Conservation (phyloP, 1,140 invertebrate genomes). For the Lucilia sericata region DNA sequence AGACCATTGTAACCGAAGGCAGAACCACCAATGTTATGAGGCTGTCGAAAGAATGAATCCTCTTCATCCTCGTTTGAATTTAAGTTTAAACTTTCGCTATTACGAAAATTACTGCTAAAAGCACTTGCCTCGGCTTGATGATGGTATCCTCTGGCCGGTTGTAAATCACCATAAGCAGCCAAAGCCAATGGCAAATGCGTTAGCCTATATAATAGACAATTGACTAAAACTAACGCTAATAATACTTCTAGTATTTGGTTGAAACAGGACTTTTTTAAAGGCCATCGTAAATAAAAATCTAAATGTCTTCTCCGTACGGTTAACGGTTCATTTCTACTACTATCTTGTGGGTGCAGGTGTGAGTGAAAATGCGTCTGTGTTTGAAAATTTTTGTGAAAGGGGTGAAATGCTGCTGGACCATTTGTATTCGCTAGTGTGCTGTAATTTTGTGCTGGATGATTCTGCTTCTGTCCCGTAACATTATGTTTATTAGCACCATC, state of each 20-base stretch:
- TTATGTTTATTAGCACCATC: background rate
- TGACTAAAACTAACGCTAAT: slow-evolving; percentile 67
- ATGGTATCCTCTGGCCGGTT: background rate
- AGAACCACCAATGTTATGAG: slow-evolving; percentile 41
- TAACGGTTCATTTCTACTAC: background rate
- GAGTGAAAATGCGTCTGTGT: background rate
- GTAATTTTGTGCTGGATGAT: background rate
- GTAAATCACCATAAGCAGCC: slow-evolving; percentile 34
- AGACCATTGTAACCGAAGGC: slow-evolving; percentile 32
- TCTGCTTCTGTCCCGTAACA: background rate
- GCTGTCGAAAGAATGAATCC: slow-evolving; percentile 23
- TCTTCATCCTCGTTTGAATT: slow-evolving; percentile 40
- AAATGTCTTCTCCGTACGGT: background rate
- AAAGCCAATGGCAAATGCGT: slow-evolving; percentile 37
- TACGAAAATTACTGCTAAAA: background rate
- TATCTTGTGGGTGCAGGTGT: background rate
- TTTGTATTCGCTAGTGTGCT: background rate
- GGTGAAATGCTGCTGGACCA: background rate
- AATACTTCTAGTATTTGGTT: slow-evolving; percentile 68
- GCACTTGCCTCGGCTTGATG: background rate
- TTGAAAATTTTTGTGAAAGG: background rate
- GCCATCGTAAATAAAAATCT: background rate
- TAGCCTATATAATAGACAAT: slow-evolving; percentile 55
- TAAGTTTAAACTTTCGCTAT: slow-evolving; percentile 38
- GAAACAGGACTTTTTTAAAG: slow-evolving; percentile 46